Base-by-base conservation (phyloP, 2,888 invertebrate genomes). In the Seira ritae region DNA sequence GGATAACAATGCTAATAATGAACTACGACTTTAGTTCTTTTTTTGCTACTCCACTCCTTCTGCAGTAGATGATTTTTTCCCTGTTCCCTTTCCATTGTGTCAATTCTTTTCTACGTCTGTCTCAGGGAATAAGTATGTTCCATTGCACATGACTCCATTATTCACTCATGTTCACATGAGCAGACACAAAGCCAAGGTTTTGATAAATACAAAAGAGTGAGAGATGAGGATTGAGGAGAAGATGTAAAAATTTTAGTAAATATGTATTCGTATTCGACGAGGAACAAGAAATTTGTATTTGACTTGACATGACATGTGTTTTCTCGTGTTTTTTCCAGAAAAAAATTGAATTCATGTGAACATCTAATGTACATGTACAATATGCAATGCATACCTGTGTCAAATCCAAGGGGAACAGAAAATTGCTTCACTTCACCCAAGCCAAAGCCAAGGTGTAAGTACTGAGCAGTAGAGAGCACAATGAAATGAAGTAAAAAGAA, bases 1-100 rank as follows among this genome's bases (percentile, higher is more conserved):
- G n/a, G n/a, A n/a, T 62, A 65, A 80, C 80, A 80, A 80, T 50
- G 80, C 70, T 80, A 80, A 80, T 80, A 80, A 80, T 80, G 75
- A 75, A 80, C 3, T 31, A 31, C 8, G 31, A 31, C 69, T 80
- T 17, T 22, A 73, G 80, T 46, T 37, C 19, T 55, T 62, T 70
- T 68, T 24, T 55, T 72, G 72, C 69, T 74, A 46, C 15, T 55
- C 50, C n/a, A n/a, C n/a, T n/a, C n/a, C n/a, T n/a, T n/a, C n/a
- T n/a, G n/a, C n/a, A n/a, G n/a, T n/a, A n/a, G n/a, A 31, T 31
- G 31, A 31, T 31, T 31, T 31, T 31, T 31, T 31, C 31, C 8
- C 31, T 31, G 2, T 31, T 31, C 31, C 31, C 31, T 31, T 31
- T n/a, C 74, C 65, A 75, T 75, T 80, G 80, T 74, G 70, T 70